Evolutionary conservation across 2,113 vertebrate species (phyloP).

Genomic region (Platysternon megacephalum): DNA sequence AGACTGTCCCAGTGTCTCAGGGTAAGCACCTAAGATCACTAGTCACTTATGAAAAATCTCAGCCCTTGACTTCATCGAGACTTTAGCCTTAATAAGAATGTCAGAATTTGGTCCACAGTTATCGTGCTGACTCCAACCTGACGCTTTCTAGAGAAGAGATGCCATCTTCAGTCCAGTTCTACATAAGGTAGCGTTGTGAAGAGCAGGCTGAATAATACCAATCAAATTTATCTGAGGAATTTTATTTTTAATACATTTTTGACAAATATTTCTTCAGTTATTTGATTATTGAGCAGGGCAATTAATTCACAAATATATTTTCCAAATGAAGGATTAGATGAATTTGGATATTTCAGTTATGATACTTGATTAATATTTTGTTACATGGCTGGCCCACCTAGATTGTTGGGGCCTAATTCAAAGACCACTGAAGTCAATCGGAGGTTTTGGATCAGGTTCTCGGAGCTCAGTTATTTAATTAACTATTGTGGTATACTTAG

Average conservation of each 20-base stretch:
- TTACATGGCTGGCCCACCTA: neutral
- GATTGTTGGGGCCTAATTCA: neutral
- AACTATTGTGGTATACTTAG: neutral
- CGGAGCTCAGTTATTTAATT: neutral
- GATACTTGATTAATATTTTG: accelerated
- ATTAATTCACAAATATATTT: neutral
- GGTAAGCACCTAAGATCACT: neutral
- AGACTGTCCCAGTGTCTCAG: neutral
- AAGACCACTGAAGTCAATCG: neutral
- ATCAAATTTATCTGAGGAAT: neutral
- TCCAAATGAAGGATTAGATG: neutral
- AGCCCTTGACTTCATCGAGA: neutral
- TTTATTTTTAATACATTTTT: neutral
- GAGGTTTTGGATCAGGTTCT: neutral
- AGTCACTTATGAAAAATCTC: neutral
- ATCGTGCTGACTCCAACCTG: neutral
- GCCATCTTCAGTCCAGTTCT: neutral
- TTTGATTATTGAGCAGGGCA: neutral
- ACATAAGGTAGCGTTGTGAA: neutral
- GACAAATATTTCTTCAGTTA: neutral
- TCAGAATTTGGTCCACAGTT: constrained; percentile 18
- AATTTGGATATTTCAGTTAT: neutral
- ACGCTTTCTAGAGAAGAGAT: constrained; percentile 10
- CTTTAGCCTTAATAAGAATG: constrained; percentile 16
- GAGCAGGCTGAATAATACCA: neutral